Conservation (phyloP, 1,140 invertebrate genomes). For the Leptinotarsa lineolata region DNA sequence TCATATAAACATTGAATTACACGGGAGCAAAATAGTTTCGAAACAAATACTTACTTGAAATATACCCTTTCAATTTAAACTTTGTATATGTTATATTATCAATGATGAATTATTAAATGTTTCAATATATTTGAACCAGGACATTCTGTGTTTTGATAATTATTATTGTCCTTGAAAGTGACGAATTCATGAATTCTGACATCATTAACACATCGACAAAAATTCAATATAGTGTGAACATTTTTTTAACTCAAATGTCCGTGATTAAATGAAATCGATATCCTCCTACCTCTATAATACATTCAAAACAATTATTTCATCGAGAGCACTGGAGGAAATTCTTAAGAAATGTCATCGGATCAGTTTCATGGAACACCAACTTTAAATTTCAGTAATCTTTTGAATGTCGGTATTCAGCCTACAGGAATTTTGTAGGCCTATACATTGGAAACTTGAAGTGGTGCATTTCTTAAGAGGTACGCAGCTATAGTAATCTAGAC, state of each 20-base stretch:
- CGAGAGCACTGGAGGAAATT: not conserved
- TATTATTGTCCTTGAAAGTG: too few relatives aligned
- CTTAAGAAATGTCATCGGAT: not conserved
- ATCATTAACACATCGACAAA: not conserved
- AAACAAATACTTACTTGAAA: too few relatives aligned
- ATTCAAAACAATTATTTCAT: not conserved
- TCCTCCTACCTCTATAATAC: not conserved
- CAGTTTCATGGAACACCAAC: not conserved
- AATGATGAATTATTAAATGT: too few relatives aligned
- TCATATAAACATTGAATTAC: too few relatives aligned
- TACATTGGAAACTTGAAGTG: not conserved
- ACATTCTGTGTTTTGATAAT: too few relatives aligned
- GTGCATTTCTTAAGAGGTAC: not conserved
- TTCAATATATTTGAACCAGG: too few relatives aligned
- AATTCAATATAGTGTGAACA: not conserved
- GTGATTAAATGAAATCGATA: not conserved
- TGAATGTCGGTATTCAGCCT: not conserved
- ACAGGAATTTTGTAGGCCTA: not conserved
- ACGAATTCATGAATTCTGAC: too few relatives aligned
- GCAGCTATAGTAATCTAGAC: not conserved
- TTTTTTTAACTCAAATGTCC: not conserved
- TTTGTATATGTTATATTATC: too few relatives aligned
- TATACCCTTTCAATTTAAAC: too few relatives aligned
- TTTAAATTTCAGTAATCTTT: conserved; percentile 3
- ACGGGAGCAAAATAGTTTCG: too few relatives aligned